Evolutionary conservation across 1,140 invertebrate genomes (phyloP).

Genomic region (Drosophila mayri): DNA sequence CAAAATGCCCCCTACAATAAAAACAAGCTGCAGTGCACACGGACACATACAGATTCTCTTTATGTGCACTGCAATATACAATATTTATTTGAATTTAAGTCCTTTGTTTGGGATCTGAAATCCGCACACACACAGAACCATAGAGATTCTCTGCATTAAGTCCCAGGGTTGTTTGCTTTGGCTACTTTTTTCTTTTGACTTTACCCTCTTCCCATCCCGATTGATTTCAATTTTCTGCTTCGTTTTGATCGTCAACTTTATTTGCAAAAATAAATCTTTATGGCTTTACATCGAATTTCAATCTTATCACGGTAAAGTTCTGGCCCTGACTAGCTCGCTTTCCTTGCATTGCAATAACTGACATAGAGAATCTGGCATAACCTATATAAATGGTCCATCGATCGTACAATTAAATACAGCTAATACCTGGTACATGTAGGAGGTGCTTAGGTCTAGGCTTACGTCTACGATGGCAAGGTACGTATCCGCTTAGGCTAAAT

Average conservation of each 20-base stretch:
- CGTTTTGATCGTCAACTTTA: conserved; percentile 74
- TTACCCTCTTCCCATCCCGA: conserved; percentile 21
- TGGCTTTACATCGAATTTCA: conserved; percentile 71
- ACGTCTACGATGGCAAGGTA: conserved; percentile 61
- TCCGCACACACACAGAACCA: conserved; percentile 58
- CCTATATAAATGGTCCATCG: conserved; percentile 32
- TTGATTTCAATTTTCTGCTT: conserved; percentile 26
- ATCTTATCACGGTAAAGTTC: conserved; percentile 65
- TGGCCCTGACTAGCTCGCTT: conserved; percentile 78
- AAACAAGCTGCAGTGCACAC: conserved; percentile 65
- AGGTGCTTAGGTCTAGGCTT: conserved; percentile 21
- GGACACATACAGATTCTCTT: conserved; percentile 63
- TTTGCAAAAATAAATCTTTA: conserved; percentile 68
- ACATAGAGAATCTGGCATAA: conserved; percentile 50
- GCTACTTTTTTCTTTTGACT: conserved; percentile 64
- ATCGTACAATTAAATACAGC: conserved; percentile 33
- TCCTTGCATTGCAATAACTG: conserved; percentile 75
- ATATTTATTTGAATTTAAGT: conserved; percentile 84
- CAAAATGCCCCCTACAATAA: conserved; percentile 81
- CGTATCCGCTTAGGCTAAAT: conserved; percentile 58
- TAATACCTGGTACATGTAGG: conserved; percentile 43
- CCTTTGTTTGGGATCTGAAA: conserved; percentile 79
- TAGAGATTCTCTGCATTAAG: conserved; percentile 11
- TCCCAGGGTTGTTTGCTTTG: conserved; percentile 76
- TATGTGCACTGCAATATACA: conserved; percentile 81